Evolutionary conservation across 2,888 invertebrate species (phyloP), one percentile per base, ranked within the genome.

Genomic region (Electrophaes corylata): DNA sequence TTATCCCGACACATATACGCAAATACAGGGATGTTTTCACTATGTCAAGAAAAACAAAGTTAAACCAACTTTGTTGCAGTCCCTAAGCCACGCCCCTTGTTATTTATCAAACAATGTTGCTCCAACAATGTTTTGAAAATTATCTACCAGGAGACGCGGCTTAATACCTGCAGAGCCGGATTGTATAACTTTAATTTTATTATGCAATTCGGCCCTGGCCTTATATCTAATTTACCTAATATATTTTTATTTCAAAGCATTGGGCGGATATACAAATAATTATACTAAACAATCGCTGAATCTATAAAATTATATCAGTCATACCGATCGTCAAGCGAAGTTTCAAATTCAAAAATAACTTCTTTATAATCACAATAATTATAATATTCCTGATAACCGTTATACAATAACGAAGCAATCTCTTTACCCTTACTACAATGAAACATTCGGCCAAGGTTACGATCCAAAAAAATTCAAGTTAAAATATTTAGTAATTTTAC

Each of bases 211-310:
- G 20, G 4, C 5, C 4, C 1, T 20, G 1, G 5, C 3, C 5
- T 5, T 20, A 20, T 47, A 47, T 8, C 3, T 46, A 14, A 19
- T 14, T 26, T 4, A 26, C 23, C 2, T 20, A 20, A 19, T 14
- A 29, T 29, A 29, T 29, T 45, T 31, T 18, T 5, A 43, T 33
- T 20, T 31, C 12, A 46, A 26, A 18, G 39, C 39, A n/a, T 40
- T 45, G 53, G 58, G 53, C 53, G 49, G 53, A 53, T 45, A 23
- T 23, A 1, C 23, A 31, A 16, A 37, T 16, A 37, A 16, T 4
- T 2, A 6, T 16, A 16, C 35, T 6, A 37, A 16, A 16, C 40
- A 11, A 16, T 10, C 16, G 31, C 31, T 35, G 33, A 14, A 35
- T 46, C 14, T 33, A 35, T 14, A 14, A 23, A 47, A 47, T 23